These are phyloP conservation scores for Cephalophus harveyi DNA, from an alignment of 2,113 vertebrate species.

Conservation along the genomic window DNA sequence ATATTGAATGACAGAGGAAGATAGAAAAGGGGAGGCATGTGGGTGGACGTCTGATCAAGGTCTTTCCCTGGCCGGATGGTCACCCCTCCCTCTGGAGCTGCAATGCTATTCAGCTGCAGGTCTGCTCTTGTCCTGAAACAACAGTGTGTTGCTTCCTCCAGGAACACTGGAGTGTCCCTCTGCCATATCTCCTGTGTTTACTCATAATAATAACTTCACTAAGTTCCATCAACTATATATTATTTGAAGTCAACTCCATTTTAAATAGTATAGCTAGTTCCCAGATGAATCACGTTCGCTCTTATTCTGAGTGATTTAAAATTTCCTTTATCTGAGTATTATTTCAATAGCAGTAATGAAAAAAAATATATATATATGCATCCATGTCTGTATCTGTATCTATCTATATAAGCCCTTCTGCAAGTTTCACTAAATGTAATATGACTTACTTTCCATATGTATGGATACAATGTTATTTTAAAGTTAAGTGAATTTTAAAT, in stretches of 20 bases:
- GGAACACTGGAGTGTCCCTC: not conserved
- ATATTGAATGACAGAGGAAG: not conserved
- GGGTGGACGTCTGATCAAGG: not conserved
- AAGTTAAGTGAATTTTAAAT: constrained; percentile 11
- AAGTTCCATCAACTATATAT: not conserved
- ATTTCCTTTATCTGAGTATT: not conserved
- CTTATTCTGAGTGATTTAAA: not conserved
- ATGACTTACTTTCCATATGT: not conserved
- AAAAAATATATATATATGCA: not conserved
- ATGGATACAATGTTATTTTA: not conserved
- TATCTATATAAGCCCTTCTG: not conserved
- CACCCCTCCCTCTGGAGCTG: not conserved
- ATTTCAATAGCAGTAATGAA: not conserved
- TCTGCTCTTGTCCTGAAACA: not conserved
- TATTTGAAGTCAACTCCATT: not conserved
- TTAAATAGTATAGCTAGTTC: not conserved
- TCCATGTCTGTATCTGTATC: not conserved
- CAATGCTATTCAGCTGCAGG: not conserved
- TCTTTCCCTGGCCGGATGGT: not conserved
- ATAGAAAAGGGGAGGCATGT: not conserved
- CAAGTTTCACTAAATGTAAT: not conserved
- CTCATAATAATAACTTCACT: not conserved
- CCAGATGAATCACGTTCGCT: not conserved
- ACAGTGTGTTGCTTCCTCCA: no score
- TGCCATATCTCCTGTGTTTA: not conserved